These are phyloP conservation scores for Papilio demoleus DNA, from an alignment of 2,888 invertebrate species.

Conservation along the genomic window DNA sequence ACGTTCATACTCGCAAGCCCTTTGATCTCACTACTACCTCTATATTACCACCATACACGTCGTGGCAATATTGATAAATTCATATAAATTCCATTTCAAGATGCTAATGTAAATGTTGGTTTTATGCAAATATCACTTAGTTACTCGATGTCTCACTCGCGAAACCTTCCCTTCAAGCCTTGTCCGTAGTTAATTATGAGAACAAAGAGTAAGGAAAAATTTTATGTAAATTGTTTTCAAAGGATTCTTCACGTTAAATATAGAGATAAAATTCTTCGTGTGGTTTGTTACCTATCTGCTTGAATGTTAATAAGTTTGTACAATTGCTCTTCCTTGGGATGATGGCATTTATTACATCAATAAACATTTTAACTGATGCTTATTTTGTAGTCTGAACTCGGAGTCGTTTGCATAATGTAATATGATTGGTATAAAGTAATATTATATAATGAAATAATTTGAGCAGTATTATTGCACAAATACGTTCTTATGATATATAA, in stretches of 20 bases:
- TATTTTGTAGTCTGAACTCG: constrained; percentile 1
- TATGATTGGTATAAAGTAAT: not conserved
- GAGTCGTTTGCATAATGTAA: not conserved
- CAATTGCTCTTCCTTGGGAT: constrained; percentile 12
- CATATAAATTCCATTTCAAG: constrained; percentile 21
- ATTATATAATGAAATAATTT: constrained; percentile 3
- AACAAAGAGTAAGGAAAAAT: constrained; percentile 59
- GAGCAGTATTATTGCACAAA: not conserved
- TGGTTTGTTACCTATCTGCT: constrained; percentile 24
- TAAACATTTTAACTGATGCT: constrained; percentile 7
- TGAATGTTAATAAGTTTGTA: constrained; percentile 28
- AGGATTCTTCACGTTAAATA: constrained; percentile 47
- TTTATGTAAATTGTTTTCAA: constrained; percentile 58
- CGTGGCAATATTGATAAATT: constrained; percentile 18
- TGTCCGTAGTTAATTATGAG: constrained; percentile 48
- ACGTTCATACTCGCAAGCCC: constrained; percentile 73
- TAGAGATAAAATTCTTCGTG: constrained; percentile 39
- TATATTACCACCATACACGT: constrained; percentile 10
- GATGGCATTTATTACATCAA: constrained; percentile 14
- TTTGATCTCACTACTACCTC: constrained; percentile 66
- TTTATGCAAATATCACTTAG: constrained; percentile 14
- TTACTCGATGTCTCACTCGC: constrained; percentile 22
- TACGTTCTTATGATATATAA: constrained; percentile 1
- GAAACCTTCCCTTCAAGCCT: constrained; percentile 34
- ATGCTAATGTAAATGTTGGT: constrained; percentile 10